These are phyloP conservation scores for Fistularia tabacaria DNA, from an alignment of 2,797 vertebrate species.

Conservation along the genomic window DNA sequence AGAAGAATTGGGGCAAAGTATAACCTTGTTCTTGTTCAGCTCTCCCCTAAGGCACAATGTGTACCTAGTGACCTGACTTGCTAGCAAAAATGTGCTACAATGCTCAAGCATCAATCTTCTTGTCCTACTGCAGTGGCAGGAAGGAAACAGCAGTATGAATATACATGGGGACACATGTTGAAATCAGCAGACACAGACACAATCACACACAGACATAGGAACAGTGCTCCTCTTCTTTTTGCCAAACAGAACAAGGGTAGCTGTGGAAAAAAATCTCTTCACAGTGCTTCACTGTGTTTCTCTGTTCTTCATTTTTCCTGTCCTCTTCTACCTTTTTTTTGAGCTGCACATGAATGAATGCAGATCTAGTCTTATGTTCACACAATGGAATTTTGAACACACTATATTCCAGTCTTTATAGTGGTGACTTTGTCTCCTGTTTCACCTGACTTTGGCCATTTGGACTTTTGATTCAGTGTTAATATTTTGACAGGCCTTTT, in stretches of 20 bases:
- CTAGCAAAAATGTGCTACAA: background rate
- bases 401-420: constrained; percentile 44
- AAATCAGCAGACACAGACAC: background rate
- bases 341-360: constrained; percentile 27
- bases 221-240: no score
- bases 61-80: constrained; percentile 42
- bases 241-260: constrained; percentile 15
- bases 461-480: constrained; percentile 58
- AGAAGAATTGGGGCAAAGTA: constrained; percentile 15
- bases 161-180: background rate
- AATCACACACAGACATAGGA: constrained; percentile 12
- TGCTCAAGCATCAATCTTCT: constrained; percentile 52
- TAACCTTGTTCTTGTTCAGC: constrained; percentile 23
- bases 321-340: constrained; percentile 15
- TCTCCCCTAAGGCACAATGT: constrained; percentile 35
- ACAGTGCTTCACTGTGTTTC: constrained; percentile 3
- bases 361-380: constrained; percentile 17
- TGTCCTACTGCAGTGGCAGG: constrained; percentile 43
- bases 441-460: constrained; percentile 54
- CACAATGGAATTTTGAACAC: constrained; percentile 46
- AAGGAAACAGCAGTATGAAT: constrained; percentile 35
- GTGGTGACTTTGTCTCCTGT: constrained; percentile 30
- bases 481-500: constrained; percentile 51
- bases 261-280: constrained; percentile 1
- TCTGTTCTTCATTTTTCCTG: constrained; percentile 1